Evolutionary conservation across 1,140 invertebrate species (phyloP), one percentile per base, ranked within the genome.

Genomic region (Macrotrachela quadricornifera): DNA sequence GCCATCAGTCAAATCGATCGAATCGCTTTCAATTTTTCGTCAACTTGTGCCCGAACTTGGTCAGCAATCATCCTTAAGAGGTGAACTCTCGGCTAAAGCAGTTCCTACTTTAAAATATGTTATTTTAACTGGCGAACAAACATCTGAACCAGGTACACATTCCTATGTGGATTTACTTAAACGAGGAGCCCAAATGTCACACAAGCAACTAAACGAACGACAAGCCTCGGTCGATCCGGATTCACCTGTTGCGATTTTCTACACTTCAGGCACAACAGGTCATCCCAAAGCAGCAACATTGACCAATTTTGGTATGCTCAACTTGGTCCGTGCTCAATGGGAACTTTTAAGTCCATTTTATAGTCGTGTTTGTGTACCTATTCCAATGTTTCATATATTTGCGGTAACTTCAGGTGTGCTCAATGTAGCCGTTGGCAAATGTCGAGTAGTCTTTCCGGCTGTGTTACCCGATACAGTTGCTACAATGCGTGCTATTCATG

Each of bases 381-480:
- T 85, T 1, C 90, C 90, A 0, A 73, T 92, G 13, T 96, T 92
- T 64, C 91, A 97, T 64, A 85, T 80, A 14, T 86, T 82, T 64
- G 88, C 85, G 0, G 78, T 80, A 38, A 73, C 82, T 0, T 71
- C 80, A 41, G 83, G 80, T 0, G 68, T 79, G 49, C 59, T 83
- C 0, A 65, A 62, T 1, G 67, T 73, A n/a, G 50, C 82, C 0
- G 72, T 79, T 83, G 61, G 39, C 51, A 60, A 4, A 45, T 21
- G 13, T 10, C 21, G n/a, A 49, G 44, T 42, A 50, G 41, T 49
- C n/a, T 46, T 54, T 43, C 49, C 50, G 6, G 53, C 42, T 41
- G 51, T 46, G 45, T 40, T 46, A 40, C 54, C 44, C 11, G 42
- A 47, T 9, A 50, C 43, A 17, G 43, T 45, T 1, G 30, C 51